A percentile compares a stretch with the other conserved stretches of the same genome.
Conservation (phyloP, 92 coral and sea anemone genomes). For the Nematostella vectensis region DNA sequence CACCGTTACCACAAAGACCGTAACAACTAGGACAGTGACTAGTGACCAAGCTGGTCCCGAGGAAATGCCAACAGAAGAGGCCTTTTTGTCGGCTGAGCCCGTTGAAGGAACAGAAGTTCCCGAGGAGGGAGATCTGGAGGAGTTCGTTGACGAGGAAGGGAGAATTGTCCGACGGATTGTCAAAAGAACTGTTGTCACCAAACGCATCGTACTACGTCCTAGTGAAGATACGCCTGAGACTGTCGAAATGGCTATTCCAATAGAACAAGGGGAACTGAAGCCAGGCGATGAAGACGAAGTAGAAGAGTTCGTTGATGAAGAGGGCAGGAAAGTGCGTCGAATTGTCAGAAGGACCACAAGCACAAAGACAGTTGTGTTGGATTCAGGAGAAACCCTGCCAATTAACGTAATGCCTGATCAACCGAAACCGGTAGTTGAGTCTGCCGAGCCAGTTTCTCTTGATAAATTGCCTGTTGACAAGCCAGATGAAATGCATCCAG, state of each 20-base stretch:
- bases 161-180: conserved; percentile 56
- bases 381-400: not conserved
- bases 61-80: not conserved
- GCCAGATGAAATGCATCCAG: not conserved
- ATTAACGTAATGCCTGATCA: conserved; percentile 1
- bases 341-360: conserved; percentile 28
- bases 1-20: conserved; percentile 24
- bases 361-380: conserved; percentile 17
- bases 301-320: conserved; percentile 57
- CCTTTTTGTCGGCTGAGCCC: not conserved
- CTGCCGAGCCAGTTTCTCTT: conserved; percentile 22
- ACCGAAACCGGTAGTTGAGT: conserved; percentile 7
- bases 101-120: conserved; percentile 13
- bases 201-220: conserved; percentile 10
- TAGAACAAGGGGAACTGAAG: conserved; percentile 17
- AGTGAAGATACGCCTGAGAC: conserved; percentile 9
- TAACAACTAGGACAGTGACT: not conserved
- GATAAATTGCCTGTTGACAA: conserved; percentile 3
- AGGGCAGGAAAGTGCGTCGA: conserved; percentile 62
- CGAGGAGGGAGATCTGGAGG: conserved; percentile 22
- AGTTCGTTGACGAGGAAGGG: conserved; percentile 50
- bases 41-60: too few relatives aligned
- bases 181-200: conserved; percentile 31
- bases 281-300: conserved; percentile 19
- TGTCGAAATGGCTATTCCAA: not conserved